Percentiles rank a stretch among this genome's conserved stretches.
phyloP scores from a whole-genome alignment of 2,888 invertebrate genomes.

The Eilema sororculum region DNA sequence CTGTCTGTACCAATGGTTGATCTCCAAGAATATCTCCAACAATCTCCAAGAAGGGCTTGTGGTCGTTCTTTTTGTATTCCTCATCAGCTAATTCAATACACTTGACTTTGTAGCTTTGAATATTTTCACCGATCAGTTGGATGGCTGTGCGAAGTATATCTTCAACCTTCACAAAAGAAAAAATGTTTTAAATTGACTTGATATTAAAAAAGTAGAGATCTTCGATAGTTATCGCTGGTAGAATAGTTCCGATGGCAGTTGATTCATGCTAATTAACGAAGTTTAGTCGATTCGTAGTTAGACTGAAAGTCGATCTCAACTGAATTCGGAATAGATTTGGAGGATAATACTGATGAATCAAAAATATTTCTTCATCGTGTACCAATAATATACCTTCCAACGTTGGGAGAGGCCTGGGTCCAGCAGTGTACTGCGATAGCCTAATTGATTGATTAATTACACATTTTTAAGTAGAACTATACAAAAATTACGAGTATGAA shows the following conservation, averaged over 20 bases:
- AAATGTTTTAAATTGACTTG: background rate
- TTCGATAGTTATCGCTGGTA: no score
- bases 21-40: slow-evolving; percentile 89
- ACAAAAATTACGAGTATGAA: no score
- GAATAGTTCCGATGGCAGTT: no score
- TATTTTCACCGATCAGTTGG: slow-evolving; percentile 92
- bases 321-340: no score
- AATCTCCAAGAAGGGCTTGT: slow-evolving; percentile 82
- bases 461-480: no score
- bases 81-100: slow-evolving; percentile 84
- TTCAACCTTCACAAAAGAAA: slow-evolving; percentile 64
- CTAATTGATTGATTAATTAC: no score
- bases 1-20: slow-evolving; percentile 90
- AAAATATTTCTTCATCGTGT: no score
- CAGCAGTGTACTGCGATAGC: no score
- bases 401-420: no score
- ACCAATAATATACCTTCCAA: no score
- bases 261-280: background rate
- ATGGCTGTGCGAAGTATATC: slow-evolving; percentile 88
- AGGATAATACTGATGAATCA: no score
- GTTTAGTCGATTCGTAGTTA: background rate
- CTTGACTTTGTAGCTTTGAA: slow-evolving; percentile 88
- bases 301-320: background rate
- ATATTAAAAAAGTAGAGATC: background rate
- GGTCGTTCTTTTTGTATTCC: slow-evolving; percentile 81